These are phyloP conservation scores for Nothobranchius furzeri DNA, from an alignment of 2,113 vertebrate genomes.

Conservation along the genomic window DNA sequence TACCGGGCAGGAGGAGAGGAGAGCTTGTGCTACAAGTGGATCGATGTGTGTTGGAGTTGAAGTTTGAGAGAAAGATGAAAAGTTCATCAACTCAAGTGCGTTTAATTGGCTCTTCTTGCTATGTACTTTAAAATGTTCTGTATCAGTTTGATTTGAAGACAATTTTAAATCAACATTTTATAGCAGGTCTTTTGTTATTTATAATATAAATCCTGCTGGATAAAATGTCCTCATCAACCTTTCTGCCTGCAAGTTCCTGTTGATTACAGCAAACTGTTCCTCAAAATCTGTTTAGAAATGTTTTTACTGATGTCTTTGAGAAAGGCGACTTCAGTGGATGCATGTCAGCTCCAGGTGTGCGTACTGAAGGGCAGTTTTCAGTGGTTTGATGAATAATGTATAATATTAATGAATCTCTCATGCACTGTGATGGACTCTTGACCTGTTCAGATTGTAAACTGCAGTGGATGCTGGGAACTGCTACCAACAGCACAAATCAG, in stretches of 20 bases:
- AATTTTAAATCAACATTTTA: too few species aligned
- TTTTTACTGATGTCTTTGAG: background rate
- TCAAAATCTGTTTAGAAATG: too few species aligned
- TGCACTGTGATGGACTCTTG: background rate
- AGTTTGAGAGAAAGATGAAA: background rate
- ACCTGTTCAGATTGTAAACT: background rate
- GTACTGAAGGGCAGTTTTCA: conserved; percentile 7
- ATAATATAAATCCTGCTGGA: background rate
- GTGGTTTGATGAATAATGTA: conserved; percentile 30
- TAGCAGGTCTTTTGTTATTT: background rate
- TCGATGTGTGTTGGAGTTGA: background rate
- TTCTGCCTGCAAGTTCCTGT: background rate
- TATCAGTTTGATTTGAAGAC: too few species aligned
- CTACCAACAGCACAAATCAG: background rate
- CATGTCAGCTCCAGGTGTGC: conserved; percentile 32
- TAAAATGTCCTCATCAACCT: background rate
- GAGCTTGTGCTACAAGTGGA: background rate
- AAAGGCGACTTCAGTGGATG: conserved; percentile 8
- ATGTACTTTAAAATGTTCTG: conserved; percentile 5
- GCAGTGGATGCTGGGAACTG: too few species aligned
- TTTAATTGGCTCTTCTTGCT: background rate
- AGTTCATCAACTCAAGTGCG: background rate
- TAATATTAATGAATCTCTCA: conserved; percentile 8
- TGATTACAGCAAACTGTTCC: background rate
- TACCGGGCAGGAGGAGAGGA: too few species aligned